Conservation (phyloP, 1,140 invertebrate species). For the Globodera ellingtonae region DNA sequence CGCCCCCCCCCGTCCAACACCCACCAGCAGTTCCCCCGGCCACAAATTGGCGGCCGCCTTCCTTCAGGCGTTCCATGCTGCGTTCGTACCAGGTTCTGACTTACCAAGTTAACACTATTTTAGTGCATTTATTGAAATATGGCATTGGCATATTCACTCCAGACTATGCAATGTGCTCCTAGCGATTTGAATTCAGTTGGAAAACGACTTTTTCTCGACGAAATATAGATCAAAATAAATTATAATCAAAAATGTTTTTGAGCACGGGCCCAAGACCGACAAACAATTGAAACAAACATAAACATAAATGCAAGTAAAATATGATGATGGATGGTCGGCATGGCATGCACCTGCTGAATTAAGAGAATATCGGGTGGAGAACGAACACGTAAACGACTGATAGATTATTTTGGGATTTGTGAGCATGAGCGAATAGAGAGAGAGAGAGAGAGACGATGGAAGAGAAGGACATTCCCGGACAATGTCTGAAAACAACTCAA, state of each 20-base stretch:
- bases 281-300: background rate
- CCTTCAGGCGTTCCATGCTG: conserved; percentile 58
- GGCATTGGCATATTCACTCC: background rate
- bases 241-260: background rate
- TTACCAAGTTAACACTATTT: background rate
- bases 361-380: background rate
- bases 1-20: conserved; percentile 71
- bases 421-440: no score
- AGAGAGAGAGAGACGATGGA: no score
- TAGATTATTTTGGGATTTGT: background rate
- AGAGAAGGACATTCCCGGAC: no score
- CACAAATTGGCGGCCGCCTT: conserved; percentile 78
- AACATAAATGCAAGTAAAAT: no score
- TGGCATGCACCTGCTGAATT: background rate
- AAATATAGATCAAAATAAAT: background rate
- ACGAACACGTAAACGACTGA: background rate
- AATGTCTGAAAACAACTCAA: no score
- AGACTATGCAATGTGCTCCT: background rate
- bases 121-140: background rate
- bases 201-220: background rate
- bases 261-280: background rate
- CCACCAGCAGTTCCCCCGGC: conserved; percentile 83
- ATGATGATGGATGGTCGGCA: no score
- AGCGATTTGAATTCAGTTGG: background rate
- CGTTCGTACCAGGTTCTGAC: background rate